A percentile compares a stretch with the other conserved stretches of the same genome.
These are phyloP conservation scores for Cephus pulcher DNA, from an alignment of 2,888 invertebrate genomes.

Conservation along the genomic window DNA sequence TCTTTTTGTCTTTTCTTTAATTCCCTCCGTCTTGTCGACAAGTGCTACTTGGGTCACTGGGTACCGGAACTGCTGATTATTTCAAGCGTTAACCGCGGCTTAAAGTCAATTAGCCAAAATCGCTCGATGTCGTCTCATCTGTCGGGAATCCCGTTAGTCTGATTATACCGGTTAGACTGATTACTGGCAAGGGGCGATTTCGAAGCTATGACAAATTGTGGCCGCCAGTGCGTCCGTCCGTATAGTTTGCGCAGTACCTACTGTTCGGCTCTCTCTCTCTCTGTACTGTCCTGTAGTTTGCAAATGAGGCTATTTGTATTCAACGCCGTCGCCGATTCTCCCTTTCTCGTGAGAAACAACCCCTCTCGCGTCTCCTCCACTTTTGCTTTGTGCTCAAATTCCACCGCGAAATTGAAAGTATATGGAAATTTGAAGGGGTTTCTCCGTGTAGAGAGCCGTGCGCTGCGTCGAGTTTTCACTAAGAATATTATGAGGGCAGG, in stretches of 20 bases:
- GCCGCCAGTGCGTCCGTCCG: constrained; percentile 24
- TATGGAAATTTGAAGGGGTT: not conserved
- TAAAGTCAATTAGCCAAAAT: not conserved
- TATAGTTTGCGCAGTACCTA: not conserved
- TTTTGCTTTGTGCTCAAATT: constrained; percentile 14
- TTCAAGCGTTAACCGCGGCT: not conserved
- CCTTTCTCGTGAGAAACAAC: constrained; percentile 16
- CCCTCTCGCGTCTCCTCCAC: not conserved
- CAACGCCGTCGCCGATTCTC: constrained; percentile 35
- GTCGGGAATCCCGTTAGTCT: not conserved
- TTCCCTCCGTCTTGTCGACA: not conserved
- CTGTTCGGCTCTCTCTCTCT: constrained; percentile 21
- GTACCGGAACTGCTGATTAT: not conserved
- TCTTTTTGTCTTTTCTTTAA: not conserved
- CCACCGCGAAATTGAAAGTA: not conserved
- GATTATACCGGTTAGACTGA: constrained; percentile 4
- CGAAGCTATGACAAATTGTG: constrained; percentile 21
- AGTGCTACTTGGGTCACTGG: not conserved
- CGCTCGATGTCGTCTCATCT: not conserved
- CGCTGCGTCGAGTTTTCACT: not conserved
- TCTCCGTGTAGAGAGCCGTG: not conserved
- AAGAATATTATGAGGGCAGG: not conserved
- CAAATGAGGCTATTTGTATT: constrained; percentile 48
- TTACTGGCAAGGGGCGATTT: not conserved
- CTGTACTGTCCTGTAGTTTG: constrained; percentile 30